Conservation (phyloP, 2,797 vertebrate genomes). For the Phoebastria nigripes region DNA sequence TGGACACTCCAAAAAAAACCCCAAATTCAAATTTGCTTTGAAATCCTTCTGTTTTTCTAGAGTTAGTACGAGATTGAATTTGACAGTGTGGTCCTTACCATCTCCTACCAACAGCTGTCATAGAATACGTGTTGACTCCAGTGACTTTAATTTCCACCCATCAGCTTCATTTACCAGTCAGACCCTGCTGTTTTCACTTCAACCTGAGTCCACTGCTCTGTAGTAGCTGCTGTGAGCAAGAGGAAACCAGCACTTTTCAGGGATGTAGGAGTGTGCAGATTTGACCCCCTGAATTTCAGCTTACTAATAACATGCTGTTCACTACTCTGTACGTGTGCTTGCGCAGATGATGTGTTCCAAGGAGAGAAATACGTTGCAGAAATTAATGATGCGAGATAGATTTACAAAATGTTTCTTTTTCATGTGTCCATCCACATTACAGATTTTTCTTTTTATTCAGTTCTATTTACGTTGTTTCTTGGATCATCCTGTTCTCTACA, state of each 20-base stretch:
- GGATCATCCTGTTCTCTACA: constrained; percentile 11
- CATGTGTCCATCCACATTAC: not conserved
- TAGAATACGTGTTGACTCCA: not conserved
- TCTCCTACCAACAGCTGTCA: not conserved
- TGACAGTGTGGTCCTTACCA: not conserved
- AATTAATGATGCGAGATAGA: not conserved
- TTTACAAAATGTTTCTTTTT: not conserved
- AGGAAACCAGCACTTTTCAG: not conserved
- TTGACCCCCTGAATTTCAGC: not conserved
- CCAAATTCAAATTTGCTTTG: not conserved
- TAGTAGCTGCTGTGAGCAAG: not conserved
- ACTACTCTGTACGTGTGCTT: not conserved
- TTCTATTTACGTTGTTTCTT: constrained; percentile 20
- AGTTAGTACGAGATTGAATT: not conserved
- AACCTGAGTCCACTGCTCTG: not conserved
- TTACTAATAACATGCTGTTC: not conserved
- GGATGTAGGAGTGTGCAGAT: not conserved
- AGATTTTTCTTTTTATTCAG: constrained; percentile 34
- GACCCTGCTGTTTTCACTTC: not conserved
- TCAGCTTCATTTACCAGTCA: not conserved
- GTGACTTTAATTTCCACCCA: not conserved
- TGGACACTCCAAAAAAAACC: not conserved
- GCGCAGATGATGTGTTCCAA: not conserved
- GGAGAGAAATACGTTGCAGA: not conserved
- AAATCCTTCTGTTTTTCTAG: not conserved